Conservation (phyloP, 2,888 invertebrate species). For the Hypercompe scribonia region DNA sequence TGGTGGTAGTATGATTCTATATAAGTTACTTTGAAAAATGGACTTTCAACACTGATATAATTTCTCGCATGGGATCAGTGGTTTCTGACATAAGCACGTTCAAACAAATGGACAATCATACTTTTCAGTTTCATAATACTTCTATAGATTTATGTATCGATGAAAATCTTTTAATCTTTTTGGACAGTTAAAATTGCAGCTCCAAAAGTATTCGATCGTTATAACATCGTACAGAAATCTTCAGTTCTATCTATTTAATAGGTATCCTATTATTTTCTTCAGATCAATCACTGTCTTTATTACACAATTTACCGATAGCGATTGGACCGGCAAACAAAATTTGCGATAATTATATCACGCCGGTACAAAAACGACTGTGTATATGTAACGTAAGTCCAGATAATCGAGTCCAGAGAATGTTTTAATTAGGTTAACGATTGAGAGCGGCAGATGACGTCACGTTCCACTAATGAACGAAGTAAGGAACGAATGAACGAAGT, state of each 20-base stretch:
- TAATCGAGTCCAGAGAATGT: slow-evolving; percentile 65
- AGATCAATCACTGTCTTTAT: neutral
- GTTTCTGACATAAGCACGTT: no score
- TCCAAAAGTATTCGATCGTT: neutral
- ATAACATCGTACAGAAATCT: neutral
- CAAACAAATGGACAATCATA: no score
- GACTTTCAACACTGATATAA: no score
- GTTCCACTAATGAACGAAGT: slow-evolving; percentile 26
- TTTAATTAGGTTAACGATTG: slow-evolving; percentile 77
- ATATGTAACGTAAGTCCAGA: slow-evolving; percentile 52
- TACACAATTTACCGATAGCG: slow-evolving; percentile 1
- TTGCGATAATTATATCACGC: slow-evolving; percentile 2
- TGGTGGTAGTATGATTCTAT: no score
- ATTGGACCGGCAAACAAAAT: slow-evolving; percentile 3
- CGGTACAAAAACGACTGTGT: slow-evolving; percentile 32
- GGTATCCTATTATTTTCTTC: neutral
- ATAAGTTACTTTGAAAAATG: no score
- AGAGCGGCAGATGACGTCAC: slow-evolving; percentile 45
- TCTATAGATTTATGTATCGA: no score
- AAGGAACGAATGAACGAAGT: slow-evolving; percentile 32
- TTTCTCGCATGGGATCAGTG: no score
- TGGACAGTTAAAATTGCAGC: no score
- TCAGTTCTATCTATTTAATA: neutral
- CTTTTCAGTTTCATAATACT: no score
- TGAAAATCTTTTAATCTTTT: no score